Evolutionary conservation across 2,888 invertebrate species (phyloP).

Genomic region (Hypselothyrea guttata): DNA sequence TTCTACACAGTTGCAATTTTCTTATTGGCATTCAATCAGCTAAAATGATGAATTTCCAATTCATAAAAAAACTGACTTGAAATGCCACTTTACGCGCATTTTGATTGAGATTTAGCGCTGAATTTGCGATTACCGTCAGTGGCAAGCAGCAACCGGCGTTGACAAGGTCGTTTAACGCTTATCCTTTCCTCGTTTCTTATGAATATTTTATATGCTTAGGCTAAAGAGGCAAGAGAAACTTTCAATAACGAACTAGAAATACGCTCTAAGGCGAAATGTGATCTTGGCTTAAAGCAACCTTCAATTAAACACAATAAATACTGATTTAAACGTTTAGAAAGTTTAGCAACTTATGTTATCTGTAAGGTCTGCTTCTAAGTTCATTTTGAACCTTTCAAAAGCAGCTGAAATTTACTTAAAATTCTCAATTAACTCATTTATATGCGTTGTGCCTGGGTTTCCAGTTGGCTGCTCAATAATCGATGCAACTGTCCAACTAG

Average conservation of each 20-base stretch:
- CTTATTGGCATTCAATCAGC: conserved; percentile 29
- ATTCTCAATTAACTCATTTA: conserved; percentile 20
- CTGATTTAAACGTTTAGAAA: too few species aligned
- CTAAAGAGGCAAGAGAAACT: neutral
- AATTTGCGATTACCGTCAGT: conserved; percentile 61
- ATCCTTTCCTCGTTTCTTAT: conserved; percentile 12
- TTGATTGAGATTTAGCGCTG: conserved; percentile 72
- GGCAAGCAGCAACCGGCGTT: conserved; percentile 23
- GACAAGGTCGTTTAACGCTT: conserved; percentile 54
- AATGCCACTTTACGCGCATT: conserved; percentile 75
- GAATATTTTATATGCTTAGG: conserved; percentile 34
- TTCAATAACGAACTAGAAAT: too few species aligned
- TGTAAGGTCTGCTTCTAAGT: too few species aligned
- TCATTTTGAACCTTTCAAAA: too few species aligned
- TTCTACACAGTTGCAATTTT: conserved; percentile 11
- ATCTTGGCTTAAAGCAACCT: too few species aligned
- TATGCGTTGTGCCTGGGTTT: conserved; percentile 18
- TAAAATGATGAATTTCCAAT: conserved; percentile 42
- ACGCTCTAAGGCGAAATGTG: neutral
- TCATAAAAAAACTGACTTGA: conserved; percentile 70
- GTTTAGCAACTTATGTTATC: too few species aligned
- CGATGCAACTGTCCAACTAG: conserved; percentile 26
- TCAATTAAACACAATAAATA: too few species aligned
- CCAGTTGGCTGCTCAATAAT: conserved; percentile 36
- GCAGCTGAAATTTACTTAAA: too few species aligned